These are phyloP conservation scores for Meandrusa payeni DNA, from an alignment of 2,888 invertebrate genomes.

Conservation along the genomic window DNA sequence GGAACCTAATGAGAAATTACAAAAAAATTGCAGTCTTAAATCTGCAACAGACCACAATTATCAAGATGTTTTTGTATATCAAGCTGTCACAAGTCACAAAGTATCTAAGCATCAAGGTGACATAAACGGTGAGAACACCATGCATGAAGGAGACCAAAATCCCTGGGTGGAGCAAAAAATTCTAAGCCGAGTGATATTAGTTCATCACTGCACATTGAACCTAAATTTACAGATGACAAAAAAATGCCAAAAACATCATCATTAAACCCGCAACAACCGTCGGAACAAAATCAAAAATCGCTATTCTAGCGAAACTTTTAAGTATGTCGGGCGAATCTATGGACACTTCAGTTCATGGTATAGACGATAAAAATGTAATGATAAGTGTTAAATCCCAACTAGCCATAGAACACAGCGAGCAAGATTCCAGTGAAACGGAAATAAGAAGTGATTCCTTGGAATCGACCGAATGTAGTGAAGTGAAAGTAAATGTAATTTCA, in stretches of 20 bases:
- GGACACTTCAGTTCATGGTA: slow-evolving; percentile 20
- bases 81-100: slow-evolving; percentile 30
- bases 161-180: not conserved
- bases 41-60: slow-evolving; percentile 18
- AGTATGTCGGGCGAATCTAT: slow-evolving; percentile 45
- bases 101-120: slow-evolving; percentile 17
- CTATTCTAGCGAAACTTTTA: slow-evolving; percentile 44
- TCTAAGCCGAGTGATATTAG: too few relatives aligned
- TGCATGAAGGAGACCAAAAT: slow-evolving; percentile 4
- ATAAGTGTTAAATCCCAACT: slow-evolving; percentile 24
- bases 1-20: not conserved
- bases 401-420: slow-evolving; percentile 9
- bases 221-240: not conserved
- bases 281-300: slow-evolving; percentile 33
- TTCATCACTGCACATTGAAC: not conserved
- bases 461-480: slow-evolving; percentile 40
- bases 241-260: too few relatives aligned
- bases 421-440: slow-evolving; percentile 7
- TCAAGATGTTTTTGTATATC: slow-evolving; percentile 38
- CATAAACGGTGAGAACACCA: slow-evolving; percentile 3
- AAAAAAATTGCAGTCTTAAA: slow-evolving; percentile 15
- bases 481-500: slow-evolving; percentile 1
- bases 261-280: too few relatives aligned
- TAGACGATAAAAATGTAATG: slow-evolving; percentile 33
- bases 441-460: slow-evolving; percentile 9